These are phyloP conservation scores for Ceyx margarethae DNA, from an alignment of 2,113 vertebrate genomes.

Conservation along the genomic window DNA sequence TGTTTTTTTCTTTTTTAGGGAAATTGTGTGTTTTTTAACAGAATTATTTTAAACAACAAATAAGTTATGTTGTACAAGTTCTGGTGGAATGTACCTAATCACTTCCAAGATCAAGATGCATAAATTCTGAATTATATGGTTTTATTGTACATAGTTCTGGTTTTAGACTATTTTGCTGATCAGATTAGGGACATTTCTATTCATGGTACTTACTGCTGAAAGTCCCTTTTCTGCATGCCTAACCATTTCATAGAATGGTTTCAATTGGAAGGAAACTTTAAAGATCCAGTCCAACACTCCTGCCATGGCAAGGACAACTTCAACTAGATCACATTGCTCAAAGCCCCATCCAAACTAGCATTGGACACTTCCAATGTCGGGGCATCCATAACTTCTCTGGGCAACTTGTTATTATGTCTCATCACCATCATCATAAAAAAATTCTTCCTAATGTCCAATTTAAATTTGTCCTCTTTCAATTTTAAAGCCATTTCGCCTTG, in stretches of 20 bases:
- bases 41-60: not conserved
- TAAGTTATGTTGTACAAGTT: not conserved
- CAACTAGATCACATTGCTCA: not conserved
- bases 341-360: not conserved
- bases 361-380: not conserved
- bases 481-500: not conserved
- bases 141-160: not conserved
- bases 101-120: not conserved
- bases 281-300: not conserved
- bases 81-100: not conserved
- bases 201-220: not conserved
- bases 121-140: not conserved
- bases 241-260: not conserved
- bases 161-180: not conserved
- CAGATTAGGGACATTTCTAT: not conserved
- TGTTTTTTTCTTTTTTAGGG: not conserved
- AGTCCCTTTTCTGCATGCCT: not conserved
- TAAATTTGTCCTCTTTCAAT: not conserved
- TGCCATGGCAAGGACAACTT: not conserved
- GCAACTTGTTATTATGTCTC: not conserved
- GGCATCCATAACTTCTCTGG: not conserved
- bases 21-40: accelerated
- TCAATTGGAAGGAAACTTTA: not conserved
- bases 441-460: not conserved
- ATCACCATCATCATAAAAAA: not conserved